A percentile compares a stretch with the other conserved stretches of the same genome.
These are phyloP conservation scores for Ctenomys sociabilis DNA, from an alignment of 2,113 vertebrate species.

Conservation along the genomic window DNA sequence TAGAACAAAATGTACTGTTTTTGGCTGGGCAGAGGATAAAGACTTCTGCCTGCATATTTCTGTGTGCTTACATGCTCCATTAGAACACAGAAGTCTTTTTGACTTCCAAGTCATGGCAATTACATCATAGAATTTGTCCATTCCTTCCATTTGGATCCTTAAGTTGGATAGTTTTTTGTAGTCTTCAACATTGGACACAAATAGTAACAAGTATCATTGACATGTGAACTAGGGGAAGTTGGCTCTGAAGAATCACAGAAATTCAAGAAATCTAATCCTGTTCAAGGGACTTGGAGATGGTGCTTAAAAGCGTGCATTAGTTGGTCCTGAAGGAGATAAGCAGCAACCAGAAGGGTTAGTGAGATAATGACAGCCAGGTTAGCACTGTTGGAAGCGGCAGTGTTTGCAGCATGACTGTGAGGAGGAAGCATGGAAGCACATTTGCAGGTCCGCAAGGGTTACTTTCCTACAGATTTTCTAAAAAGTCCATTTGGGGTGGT, in stretches of 20 bases:
- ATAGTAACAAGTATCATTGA: constrained; percentile 14
- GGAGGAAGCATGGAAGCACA: not conserved
- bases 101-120: not conserved
- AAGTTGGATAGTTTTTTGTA: constrained; percentile 60
- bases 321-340: constrained; percentile 38
- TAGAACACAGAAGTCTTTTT: not conserved
- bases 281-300: not conserved
- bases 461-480: not conserved
- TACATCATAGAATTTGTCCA: not conserved
- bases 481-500: not conserved
- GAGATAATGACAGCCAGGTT: constrained; percentile 32
- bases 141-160: constrained; percentile 36
- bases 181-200: not conserved
- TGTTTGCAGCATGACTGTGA: not conserved
- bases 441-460: not conserved
- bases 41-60: constrained; percentile 26
- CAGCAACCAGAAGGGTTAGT: constrained; percentile 25
- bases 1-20: constrained; percentile 19
- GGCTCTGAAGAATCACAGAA: not conserved
- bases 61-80: not conserved
- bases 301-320: constrained; percentile 27
- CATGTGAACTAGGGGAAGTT: not conserved
- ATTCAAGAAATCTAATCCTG: constrained; percentile 26
- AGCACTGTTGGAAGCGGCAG: not conserved
- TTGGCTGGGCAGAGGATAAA: not conserved